Base-by-base conservation (phyloP, 2,797 vertebrate species). In the Myoxocephalus aenaeus region DNA sequence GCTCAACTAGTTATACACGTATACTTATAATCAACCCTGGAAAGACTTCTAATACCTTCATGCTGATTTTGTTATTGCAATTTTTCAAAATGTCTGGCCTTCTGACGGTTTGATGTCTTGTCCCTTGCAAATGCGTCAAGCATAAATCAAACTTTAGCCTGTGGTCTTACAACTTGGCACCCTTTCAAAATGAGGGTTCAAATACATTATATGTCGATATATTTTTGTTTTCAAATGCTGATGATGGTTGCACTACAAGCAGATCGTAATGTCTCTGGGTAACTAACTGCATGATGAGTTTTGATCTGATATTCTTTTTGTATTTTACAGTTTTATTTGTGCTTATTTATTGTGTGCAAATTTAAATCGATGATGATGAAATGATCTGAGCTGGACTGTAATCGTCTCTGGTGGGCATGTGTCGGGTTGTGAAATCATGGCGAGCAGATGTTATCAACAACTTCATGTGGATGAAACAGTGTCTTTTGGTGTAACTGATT, bases 171-270 rank as follows among this genome's bases (percentile, higher is more conserved):
- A 53, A 34, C 34, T 27, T 27, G 53, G 25, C 50, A 32, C 2
- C 18, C 14, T 22, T 14, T 18, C 9, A 29, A 22, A 62, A 40
- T 40, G 7, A 29, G 13, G 13, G 13, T n/a, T 48, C 3, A 8
- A 11, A 38, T 38, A 3, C 17, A 17, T 38, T 20, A 20, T 32
- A 48, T 15, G 15, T 44, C 3, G 40, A 42, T 14, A 42, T 7
- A 5, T 46, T 61, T 61, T 53, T 27, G 25, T 38, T 70, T 66
- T 70, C 15, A 65, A 53, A 40, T 13, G 3, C 11, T 7, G 36
- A 9, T 13, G 80, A 73, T 70, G 65, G 75, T 70, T 29, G 36
- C 46, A 77, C 61, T 42, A 8, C 32, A 70, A 66, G 22, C 61
- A 36, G 15, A 22, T 46, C 77, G 46, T 64, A 14, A 29, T 64